Conservation (phyloP, 2,888 invertebrate species). For the Acleris holmiana region DNA sequence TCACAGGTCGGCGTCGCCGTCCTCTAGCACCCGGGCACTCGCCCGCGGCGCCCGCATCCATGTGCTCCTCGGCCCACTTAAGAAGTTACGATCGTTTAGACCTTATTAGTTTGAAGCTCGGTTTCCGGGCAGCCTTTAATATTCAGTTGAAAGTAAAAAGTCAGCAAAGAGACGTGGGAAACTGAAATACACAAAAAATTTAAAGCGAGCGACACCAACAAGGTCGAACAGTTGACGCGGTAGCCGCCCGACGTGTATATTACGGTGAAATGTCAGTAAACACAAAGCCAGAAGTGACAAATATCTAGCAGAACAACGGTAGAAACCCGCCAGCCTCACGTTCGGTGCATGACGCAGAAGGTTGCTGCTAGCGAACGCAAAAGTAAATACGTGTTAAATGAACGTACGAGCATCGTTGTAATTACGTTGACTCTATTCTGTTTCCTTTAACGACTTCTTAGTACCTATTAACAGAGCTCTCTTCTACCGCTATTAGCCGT, state of each 20-base stretch:
- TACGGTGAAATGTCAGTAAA: conserved; percentile 33
- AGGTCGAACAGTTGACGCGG: conserved; percentile 18
- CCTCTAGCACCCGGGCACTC: neutral
- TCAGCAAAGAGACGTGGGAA: conserved; percentile 15
- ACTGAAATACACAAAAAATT: conserved; percentile 22
- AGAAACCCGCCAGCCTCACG: conserved; percentile 36
- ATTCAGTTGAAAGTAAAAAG: conserved; percentile 17
- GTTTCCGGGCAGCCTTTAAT: conserved; percentile 19
- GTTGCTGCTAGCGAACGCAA: conserved; percentile 51
- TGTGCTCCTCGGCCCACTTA: conserved; percentile 18
- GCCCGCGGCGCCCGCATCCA: conserved; percentile 32
- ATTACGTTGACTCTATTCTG: conserved; percentile 51
- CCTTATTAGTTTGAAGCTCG: conserved; percentile 26
- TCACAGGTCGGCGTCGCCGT: conserved; percentile 5
- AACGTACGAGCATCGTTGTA: conserved; percentile 52
- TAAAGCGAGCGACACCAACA: conserved; percentile 13
- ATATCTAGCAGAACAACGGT: neutral
- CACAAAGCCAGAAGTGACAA: conserved; percentile 29
- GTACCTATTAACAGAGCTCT: conserved; percentile 16
- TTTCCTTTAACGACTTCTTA: conserved; percentile 37
- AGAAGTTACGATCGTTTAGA: conserved; percentile 17
- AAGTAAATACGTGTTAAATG: conserved; percentile 53
- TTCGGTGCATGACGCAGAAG: conserved; percentile 29
- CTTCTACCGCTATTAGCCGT: conserved; percentile 28
- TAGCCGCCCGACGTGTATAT: conserved; percentile 21